Evolutionary conservation across 2,113 vertebrate genomes (phyloP).

Genomic region (Alligator mississippiensis): DNA sequence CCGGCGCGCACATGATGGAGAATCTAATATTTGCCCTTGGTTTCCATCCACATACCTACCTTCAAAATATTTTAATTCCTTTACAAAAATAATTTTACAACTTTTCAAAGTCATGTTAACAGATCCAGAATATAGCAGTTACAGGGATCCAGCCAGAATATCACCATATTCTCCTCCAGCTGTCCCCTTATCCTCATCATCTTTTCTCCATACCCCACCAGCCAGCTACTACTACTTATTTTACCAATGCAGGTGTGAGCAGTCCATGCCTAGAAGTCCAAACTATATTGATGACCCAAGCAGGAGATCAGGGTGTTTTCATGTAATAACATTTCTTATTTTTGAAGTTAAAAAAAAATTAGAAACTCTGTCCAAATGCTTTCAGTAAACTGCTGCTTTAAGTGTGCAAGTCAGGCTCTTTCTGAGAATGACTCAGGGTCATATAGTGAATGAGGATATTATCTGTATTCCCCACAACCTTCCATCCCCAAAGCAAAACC

Average conservation of each 20-base stretch:
- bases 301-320: neutral
- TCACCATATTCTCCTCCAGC: neutral
- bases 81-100: too few relatives aligned
- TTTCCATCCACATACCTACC: neutral
- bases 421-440: neutral
- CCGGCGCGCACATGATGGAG: too few relatives aligned
- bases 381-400: neutral
- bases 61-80: neutral
- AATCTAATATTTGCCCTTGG: neutral
- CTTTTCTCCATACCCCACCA: neutral
- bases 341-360: neutral
- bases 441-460: neutral
- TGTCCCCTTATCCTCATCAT: rapidly evolving
- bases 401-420: neutral
- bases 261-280: neutral
- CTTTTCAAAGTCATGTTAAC: too few relatives aligned
- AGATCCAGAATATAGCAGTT: neutral
- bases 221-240: neutral
- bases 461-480: neutral
- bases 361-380: neutral
- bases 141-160: neutral
- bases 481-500: neutral
- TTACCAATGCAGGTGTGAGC: rapidly evolving
- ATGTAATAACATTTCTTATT: neutral
- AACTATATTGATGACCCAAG: rapidly evolving